Conservation (phyloP, 2,113 vertebrate species). For the Scytalopus superciliaris region DNA sequence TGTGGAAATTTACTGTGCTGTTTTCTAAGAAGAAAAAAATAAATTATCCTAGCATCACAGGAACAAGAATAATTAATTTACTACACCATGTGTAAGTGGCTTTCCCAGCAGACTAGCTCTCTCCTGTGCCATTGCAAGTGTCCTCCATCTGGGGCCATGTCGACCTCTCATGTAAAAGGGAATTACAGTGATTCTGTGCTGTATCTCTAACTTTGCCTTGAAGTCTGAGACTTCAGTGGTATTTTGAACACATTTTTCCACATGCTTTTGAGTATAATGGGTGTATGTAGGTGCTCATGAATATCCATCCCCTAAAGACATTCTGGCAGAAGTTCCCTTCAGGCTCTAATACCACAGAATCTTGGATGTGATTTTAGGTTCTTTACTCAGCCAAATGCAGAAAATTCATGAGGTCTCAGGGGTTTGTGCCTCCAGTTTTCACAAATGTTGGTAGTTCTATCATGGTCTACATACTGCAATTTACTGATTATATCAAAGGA, state of each 20-base stretch:
- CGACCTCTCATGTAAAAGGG: background rate
- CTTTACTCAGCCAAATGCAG: background rate
- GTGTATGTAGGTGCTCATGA: background rate
- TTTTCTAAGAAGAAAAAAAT: background rate
- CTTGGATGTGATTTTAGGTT: slow-evolving; percentile 20
- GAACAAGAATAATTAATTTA: background rate
- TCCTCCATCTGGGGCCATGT: too few relatives aligned
- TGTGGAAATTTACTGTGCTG: background rate
- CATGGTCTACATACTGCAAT: background rate
- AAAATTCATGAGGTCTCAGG: slow-evolving; percentile 5
- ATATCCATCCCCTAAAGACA: background rate
- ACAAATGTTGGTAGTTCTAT: background rate
- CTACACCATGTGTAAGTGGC: background rate
- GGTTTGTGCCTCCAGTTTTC: slow-evolving; percentile 27
- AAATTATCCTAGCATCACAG: background rate
- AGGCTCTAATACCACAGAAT: background rate
- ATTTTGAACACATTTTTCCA: background rate
- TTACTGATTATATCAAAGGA: slow-evolving; percentile 44
- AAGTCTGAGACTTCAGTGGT: background rate
- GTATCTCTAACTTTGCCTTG: background rate
- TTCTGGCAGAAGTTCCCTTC: background rate
- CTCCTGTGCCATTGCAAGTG: background rate
- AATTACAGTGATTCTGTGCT: background rate
- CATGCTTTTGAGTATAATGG: background rate
- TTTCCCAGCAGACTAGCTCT: background rate